A percentile compares a stretch with the other conserved stretches of the same genome.
These are phyloP conservation scores for Harpegnathos saltator DNA, from an alignment of 1,140 invertebrate genomes.

Conservation along the genomic window DNA sequence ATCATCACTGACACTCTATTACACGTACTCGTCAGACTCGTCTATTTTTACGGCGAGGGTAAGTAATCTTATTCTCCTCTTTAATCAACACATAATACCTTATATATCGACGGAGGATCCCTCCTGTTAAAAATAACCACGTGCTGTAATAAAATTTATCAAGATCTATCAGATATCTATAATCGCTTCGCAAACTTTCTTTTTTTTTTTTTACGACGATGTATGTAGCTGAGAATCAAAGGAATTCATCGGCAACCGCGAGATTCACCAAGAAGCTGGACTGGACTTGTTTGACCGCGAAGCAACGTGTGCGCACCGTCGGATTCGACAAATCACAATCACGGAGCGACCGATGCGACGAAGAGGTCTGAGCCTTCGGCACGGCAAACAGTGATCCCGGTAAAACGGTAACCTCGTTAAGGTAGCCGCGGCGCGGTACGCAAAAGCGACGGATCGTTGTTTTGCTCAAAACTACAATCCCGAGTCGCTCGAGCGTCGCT, in stretches of 20 bases:
- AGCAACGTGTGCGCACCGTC: no score
- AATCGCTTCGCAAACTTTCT: not conserved
- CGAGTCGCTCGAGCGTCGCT: not conserved
- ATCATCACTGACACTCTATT: no score
- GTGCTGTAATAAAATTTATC: not conserved
- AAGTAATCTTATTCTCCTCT: no score
- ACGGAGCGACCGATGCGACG: not conserved
- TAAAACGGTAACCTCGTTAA: conserved; percentile 3
- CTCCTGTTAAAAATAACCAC: no score
- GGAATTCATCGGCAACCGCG: no score
- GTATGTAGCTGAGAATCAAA: no score
- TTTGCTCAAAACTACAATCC: conserved; percentile 8
- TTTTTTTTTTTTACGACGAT: not conserved
- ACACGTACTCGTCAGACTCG: not conserved
- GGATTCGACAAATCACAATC: conserved; percentile 45
- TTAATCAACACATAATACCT: no score
- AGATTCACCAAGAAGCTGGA: no score
- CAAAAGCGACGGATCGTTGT: conserved; percentile 7
- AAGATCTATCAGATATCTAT: not conserved
- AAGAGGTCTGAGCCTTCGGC: not conserved
- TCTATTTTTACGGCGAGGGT: conserved; percentile 14
- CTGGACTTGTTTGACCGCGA: no score
- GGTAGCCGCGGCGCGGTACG: no score
- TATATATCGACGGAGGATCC: no score
- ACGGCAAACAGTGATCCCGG: conserved; percentile 14